Base-by-base conservation (phyloP, 2,113 vertebrate genomes). In the Sinosuthora webbiana region DNA sequence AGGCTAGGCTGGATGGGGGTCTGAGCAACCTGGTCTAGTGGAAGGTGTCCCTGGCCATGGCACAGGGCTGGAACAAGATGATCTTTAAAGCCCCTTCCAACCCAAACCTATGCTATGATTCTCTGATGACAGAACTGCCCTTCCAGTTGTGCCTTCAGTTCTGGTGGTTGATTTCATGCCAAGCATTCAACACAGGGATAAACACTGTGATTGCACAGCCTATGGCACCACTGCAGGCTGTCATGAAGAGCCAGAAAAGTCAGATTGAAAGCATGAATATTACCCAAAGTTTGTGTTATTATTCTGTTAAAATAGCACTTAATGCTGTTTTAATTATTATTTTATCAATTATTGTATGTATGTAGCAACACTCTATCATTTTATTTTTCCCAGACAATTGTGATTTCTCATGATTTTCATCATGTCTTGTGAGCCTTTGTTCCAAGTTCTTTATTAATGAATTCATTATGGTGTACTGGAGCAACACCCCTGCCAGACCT, bases 141-240 rank as follows among this genome's bases (percentile, higher is more conserved):
- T 82, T 60, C n/a, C 45, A 41, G 15, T 5, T 37, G 23, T 3
- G 23, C 28, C 25, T 77, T 45, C 16, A 3, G 24, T 37, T 56
- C 1, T 3, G 44, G 41, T 41, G 33, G 30, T 4, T 55, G 64
- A 44, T 75, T 75, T 60, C 35, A 35, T 37, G 28, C 11, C 3
- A 0, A 42, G 23, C 31, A 44, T 13, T 44, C 24, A 35, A 19
- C 13, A 25, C 17, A 30, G 24, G 28, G 21, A 24, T 20, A 35
- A 6, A 9, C 0, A 0, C 13, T 2, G 2, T 49, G 42, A 30
- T 20, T 59, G 19, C 52, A 42, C 13, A 63, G 83, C 10, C 27
- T 45, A 16, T 77, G 52, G 28, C 52, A 56, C 22, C 19, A 4
- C 12, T 57, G 14, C 28, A n/a, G 11, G 20, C 16, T 30, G 23